Conservation (phyloP, 2,888 invertebrate species). For the Vanessa cardui region DNA sequence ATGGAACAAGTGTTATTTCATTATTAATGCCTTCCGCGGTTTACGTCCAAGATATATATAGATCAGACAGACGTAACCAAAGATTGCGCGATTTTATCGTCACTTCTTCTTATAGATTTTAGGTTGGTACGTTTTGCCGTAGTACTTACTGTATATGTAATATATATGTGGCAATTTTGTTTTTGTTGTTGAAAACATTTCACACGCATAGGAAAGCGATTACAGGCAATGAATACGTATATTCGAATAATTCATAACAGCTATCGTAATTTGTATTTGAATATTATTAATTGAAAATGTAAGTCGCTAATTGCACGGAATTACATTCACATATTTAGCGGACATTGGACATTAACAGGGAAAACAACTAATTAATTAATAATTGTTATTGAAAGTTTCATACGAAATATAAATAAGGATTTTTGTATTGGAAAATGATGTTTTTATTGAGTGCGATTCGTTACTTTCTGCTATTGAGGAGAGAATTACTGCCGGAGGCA, state of each 20-base stretch:
- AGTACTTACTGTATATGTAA: too few relatives aligned
- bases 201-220: neutral
- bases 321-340: slow-evolving; percentile 8
- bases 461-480: neutral
- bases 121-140: too few relatives aligned
- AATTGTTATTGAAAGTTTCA: too few relatives aligned
- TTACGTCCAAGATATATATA: neutral
- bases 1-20: neutral
- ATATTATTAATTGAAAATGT: slow-evolving; percentile 12
- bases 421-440: neutral
- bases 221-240: neutral
- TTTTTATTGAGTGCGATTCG: neutral
- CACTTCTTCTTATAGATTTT: neutral
- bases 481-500: slow-evolving; percentile 15
- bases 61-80: neutral
- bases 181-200: neutral
- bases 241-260: neutral
- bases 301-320: slow-evolving; percentile 9
- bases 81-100: neutral
- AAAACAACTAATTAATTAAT: neutral
- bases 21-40: neutral
- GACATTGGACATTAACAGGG: neutral
- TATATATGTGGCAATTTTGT: too few relatives aligned
- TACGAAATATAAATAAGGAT: too few relatives aligned
- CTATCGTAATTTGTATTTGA: slow-evolving; percentile 1